Conservation (phyloP, 2,888 invertebrate species). For the Margaritifera margaritifera region DNA sequence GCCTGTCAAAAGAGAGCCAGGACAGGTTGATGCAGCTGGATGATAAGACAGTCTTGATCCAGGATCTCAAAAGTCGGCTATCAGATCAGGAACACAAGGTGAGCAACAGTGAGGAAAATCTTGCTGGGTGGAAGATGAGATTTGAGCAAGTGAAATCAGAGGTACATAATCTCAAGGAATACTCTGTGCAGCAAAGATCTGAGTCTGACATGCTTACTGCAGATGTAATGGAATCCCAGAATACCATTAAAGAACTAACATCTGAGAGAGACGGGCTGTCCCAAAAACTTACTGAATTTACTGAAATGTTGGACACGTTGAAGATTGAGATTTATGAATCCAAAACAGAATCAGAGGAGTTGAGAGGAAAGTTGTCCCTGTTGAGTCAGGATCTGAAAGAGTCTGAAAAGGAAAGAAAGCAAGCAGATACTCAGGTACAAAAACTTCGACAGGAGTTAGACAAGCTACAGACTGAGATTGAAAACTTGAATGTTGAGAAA, state of each 20-base stretch:
- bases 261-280: constrained; percentile 17
- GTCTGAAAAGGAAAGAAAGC: constrained; percentile 14
- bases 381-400: constrained; percentile 26
- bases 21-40: too few relatives aligned
- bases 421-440: constrained; percentile 14
- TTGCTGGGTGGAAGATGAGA: too few relatives aligned
- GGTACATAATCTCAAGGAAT: constrained; percentile 8
- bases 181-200: constrained; percentile 20
- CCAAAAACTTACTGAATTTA: constrained; percentile 6
- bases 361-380: constrained; percentile 19
- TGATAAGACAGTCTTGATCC: too few relatives aligned
- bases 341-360: constrained; percentile 30
- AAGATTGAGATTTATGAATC: constrained; percentile 10
- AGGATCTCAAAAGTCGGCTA: too few relatives aligned
- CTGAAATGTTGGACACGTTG: constrained; percentile 8
- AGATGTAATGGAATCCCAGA: constrained; percentile 30
- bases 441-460: constrained; percentile 21
- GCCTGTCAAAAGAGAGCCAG: too few relatives aligned
- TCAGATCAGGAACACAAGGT: too few relatives aligned
- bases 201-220: constrained; percentile 29
- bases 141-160: constrained; percentile 7
- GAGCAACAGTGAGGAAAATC: too few relatives aligned
- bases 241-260: constrained; percentile 10
- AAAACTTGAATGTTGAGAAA: constrained; percentile 26
- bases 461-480: constrained; percentile 16